phyloP scores from a whole-genome alignment of 2,113 vertebrate genomes.

The Myotis yumanensis region DNA sequence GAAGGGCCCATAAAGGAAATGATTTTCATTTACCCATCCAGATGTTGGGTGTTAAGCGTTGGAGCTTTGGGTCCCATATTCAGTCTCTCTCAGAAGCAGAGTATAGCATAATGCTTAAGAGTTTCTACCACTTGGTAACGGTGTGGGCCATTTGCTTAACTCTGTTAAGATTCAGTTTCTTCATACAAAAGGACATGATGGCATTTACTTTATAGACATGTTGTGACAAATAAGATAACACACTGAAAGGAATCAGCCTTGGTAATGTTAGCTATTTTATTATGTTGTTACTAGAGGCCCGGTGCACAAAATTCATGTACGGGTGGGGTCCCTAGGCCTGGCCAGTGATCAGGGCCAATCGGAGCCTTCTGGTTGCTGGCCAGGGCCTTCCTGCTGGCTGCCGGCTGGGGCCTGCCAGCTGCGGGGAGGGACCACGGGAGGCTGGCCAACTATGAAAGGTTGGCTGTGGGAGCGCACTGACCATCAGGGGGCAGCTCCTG shows the following conservation, averaged over 20 bases:
- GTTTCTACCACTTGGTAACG: neutral
- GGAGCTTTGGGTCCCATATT: neutral
- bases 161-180: neutral
- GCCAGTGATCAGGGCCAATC: no score
- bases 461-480: no score
- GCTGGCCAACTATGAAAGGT: rapidly evolving
- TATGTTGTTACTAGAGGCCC: neutral
- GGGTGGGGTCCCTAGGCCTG: no score
- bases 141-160: neutral
- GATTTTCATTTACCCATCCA: neutral
- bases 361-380: no score
- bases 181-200: neutral
- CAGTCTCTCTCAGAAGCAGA: neutral
- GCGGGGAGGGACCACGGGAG: rapidly evolving
- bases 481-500: no score
- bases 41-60: neutral
- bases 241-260: neutral
- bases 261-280: neutral
- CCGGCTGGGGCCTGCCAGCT: no score
- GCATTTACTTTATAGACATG: neutral
- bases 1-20: neutral
- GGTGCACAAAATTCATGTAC: no score
- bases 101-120: neutral
- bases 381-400: no score
- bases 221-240: neutral